Conservation (phyloP, 2,888 invertebrate genomes). For the Drosophila falleni region DNA sequence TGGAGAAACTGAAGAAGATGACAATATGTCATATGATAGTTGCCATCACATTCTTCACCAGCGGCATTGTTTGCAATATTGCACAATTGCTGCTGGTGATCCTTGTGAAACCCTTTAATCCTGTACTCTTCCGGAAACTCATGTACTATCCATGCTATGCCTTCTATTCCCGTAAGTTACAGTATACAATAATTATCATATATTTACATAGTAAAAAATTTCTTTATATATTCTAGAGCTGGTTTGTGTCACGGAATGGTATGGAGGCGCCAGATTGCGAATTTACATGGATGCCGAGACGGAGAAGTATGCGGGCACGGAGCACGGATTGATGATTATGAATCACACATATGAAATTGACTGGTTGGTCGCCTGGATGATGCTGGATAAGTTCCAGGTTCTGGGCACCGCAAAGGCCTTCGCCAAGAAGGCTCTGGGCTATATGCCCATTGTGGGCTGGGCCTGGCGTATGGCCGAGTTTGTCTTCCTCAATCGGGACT, state of each 20-base stretch:
- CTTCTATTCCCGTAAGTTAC: slow-evolving; percentile 94
- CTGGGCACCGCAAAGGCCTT: slow-evolving; percentile 98
- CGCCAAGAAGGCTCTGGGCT: slow-evolving; percentile 95
- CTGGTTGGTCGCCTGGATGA: slow-evolving; percentile 97
- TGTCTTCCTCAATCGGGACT: slow-evolving; percentile 96
- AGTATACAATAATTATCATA: not conserved
- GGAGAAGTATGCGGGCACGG: slow-evolving; percentile 92
- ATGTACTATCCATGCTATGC: slow-evolving; percentile 95
- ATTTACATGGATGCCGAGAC: slow-evolving; percentile 92
- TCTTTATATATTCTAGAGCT: slow-evolving; percentile 88
- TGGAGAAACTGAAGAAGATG: slow-evolving; percentile 20
- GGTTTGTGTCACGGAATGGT: slow-evolving; percentile 97
- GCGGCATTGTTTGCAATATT: slow-evolving; percentile 93
- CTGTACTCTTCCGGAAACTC: slow-evolving; percentile 92
- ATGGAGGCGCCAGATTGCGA: slow-evolving; percentile 91
- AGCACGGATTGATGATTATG: slow-evolving; percentile 95
- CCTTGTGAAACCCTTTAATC: slow-evolving; percentile 92
- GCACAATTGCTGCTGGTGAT: slow-evolving; percentile 92
- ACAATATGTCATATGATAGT: slow-evolving; percentile 84
- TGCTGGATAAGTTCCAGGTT: slow-evolving; percentile 91
- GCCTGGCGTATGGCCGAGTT: slow-evolving; percentile 98
- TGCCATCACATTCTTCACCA: slow-evolving; percentile 94
- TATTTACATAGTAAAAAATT: not conserved
- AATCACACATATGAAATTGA: slow-evolving; percentile 98
- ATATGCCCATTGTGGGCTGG: slow-evolving; percentile 97